These are phyloP conservation scores for Hirtodrosophila confusa DNA, from an alignment of 2,888 invertebrate genomes.

Conservation along the genomic window DNA sequence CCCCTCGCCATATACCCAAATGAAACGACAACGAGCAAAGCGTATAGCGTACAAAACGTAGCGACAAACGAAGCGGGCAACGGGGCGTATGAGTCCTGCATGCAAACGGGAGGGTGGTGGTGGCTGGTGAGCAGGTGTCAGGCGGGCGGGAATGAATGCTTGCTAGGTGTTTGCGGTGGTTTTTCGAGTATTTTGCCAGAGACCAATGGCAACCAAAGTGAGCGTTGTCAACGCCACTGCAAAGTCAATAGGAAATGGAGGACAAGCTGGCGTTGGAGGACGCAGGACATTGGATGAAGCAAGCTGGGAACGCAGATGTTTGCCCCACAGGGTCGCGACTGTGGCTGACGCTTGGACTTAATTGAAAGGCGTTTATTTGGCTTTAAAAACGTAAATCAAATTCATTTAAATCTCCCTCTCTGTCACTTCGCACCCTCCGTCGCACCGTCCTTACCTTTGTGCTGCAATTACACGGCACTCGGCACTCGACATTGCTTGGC, in stretches of 20 bases:
- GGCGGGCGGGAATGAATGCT: constrained; percentile 62
- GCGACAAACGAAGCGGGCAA: constrained; percentile 68
- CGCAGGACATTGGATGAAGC: constrained; percentile 6
- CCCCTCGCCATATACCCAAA: background rate
- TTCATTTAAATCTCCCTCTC: constrained; percentile 74
- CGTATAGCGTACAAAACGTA: constrained; percentile 49
- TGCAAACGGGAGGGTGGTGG: constrained; percentile 41
- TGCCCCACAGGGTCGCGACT: constrained; percentile 45
- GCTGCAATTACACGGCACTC: constrained; percentile 76
- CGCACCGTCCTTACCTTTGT: constrained; percentile 53
- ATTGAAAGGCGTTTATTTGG: constrained; percentile 81
- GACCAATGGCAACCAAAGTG: constrained; percentile 59
- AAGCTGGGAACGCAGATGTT: constrained; percentile 22
- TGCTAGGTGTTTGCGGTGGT: constrained; percentile 78
- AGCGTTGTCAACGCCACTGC: constrained; percentile 74
- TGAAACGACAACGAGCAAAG: constrained; percentile 66
- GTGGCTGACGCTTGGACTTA: constrained; percentile 67
- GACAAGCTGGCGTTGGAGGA: background rate
- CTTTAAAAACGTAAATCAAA: constrained; percentile 82
- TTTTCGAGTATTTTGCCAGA: constrained; percentile 70
- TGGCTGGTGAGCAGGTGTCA: constrained; percentile 1
- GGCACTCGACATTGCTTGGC: constrained; percentile 42
- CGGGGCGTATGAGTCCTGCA: constrained; percentile 74
- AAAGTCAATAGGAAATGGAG: constrained; percentile 68
- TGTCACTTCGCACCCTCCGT: background rate